Percentiles rank a stretch among this genome's conserved stretches.
Conservation (phyloP, 2,888 invertebrate species). For the Chrysina gloriosa region DNA sequence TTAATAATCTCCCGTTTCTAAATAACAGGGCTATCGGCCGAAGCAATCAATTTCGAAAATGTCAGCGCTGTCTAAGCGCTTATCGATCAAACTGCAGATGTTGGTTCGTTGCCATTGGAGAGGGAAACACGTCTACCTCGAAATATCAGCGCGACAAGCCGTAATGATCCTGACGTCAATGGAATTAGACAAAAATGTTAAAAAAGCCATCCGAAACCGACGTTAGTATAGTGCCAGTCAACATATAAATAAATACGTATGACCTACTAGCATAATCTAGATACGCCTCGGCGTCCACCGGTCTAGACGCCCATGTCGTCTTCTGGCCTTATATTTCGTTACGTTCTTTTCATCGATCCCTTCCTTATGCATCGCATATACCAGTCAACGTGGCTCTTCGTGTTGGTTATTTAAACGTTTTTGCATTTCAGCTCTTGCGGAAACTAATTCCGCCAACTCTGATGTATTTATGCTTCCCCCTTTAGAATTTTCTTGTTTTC, state of each 20-base stretch:
- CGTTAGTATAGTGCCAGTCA: too few species aligned
- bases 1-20: conserved; percentile 25
- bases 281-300: conserved; percentile 61
- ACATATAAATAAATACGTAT: too few species aligned
- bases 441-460: conserved; percentile 22
- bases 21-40: conserved; percentile 1
- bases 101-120: not conserved
- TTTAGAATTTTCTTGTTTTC: conserved; percentile 31
- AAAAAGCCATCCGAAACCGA: not conserved
- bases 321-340: conserved; percentile 51
- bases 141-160: not conserved
- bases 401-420: conserved; percentile 26
- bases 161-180: not conserved
- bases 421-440: not conserved
- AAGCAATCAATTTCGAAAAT: conserved; percentile 35
- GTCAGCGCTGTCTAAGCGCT: conserved; percentile 23
- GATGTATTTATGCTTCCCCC: conserved; percentile 20
- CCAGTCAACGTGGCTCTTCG: conserved; percentile 24
- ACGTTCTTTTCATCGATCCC: conserved; percentile 52
- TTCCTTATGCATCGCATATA: not conserved
- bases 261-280: conserved; percentile 24
- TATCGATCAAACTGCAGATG: conserved; percentile 38
- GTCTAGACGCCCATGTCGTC: conserved; percentile 62
- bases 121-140: not conserved
- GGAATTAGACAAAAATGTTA: not conserved